These are phyloP conservation scores for Bembecia ichneumoniformis DNA, from an alignment of 2,888 invertebrate species.

Conservation along the genomic window DNA sequence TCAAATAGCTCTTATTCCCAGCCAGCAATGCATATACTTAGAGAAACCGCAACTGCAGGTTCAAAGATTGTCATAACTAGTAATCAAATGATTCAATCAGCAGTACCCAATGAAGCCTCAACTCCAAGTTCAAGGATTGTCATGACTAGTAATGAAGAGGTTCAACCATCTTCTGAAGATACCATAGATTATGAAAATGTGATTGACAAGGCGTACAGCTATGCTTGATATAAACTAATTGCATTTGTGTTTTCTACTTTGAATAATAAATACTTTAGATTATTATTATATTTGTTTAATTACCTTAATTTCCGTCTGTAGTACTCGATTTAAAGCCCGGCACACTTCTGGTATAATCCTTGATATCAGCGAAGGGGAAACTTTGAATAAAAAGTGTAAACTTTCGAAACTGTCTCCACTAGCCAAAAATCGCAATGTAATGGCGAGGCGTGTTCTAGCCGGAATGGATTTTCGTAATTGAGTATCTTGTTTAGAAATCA, in stretches of 20 bases:
- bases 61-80: constrained; percentile 4
- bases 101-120: constrained; percentile 5
- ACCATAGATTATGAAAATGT: no score
- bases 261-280: not conserved
- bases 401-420: constrained; percentile 7
- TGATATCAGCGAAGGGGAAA: constrained; percentile 10
- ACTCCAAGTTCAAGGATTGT: constrained; percentile 2
- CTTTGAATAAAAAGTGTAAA: constrained; percentile 11
- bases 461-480: not conserved
- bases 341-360: constrained; percentile 10
- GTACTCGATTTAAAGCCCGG: constrained; percentile 3
- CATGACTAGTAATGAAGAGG: not conserved
- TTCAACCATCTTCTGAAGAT: no score
- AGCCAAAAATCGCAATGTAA: constrained; percentile 4
- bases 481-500: constrained; percentile 7
- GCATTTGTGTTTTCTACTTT: not conserved
- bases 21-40: constrained; percentile 4
- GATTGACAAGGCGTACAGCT: no score
- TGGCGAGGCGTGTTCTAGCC: constrained; percentile 2
- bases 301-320: constrained; percentile 4
- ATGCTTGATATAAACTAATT: not conserved
- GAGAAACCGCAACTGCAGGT: constrained; percentile 5
- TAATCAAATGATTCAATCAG: constrained; percentile 5
- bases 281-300: not conserved
- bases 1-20: constrained; percentile 4